Evolutionary conservation across 2,797 vertebrate genomes (phyloP).

Genomic region (Leontocebus nigricollis): DNA sequence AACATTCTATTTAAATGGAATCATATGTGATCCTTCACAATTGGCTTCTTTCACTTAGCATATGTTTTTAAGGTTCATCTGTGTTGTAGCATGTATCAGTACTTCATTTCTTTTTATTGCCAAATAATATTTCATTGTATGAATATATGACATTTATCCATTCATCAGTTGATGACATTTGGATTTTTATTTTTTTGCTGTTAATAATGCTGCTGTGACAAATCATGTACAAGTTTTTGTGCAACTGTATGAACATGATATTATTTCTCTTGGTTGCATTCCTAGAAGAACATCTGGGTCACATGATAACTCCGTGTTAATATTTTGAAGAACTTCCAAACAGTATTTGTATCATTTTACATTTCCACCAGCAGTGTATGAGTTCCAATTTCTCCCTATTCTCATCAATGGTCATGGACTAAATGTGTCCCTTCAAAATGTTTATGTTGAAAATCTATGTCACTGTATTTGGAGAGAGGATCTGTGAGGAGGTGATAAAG

Average conservation of each 20-base stretch:
- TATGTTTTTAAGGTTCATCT: not conserved
- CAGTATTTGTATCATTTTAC: not conserved
- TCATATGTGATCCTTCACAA: not conserved
- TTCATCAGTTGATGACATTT: not conserved
- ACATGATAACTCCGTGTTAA: not conserved
- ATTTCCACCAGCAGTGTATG: not conserved
- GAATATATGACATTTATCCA: not conserved
- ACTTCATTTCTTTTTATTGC: not conserved
- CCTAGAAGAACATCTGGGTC: not conserved
- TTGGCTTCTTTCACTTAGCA: slow-evolving; percentile 26
- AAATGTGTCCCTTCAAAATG: not conserved
- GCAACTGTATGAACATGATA: not conserved
- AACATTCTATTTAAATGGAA: not conserved
- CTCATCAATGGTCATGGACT: not conserved
- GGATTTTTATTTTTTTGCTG: not conserved
- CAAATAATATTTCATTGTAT: not conserved
- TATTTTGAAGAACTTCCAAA: slow-evolving; percentile 7
- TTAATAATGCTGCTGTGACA: not conserved
- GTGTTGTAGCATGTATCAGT: not conserved
- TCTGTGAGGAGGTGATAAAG: not conserved
- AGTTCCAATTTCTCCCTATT: not conserved
- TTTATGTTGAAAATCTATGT: not conserved
- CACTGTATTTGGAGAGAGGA: not conserved
- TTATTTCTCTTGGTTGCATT: not conserved
- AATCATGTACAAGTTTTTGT: not conserved